Conservation (phyloP, 2,113 vertebrate species). For the Strix uralensis region DNA sequence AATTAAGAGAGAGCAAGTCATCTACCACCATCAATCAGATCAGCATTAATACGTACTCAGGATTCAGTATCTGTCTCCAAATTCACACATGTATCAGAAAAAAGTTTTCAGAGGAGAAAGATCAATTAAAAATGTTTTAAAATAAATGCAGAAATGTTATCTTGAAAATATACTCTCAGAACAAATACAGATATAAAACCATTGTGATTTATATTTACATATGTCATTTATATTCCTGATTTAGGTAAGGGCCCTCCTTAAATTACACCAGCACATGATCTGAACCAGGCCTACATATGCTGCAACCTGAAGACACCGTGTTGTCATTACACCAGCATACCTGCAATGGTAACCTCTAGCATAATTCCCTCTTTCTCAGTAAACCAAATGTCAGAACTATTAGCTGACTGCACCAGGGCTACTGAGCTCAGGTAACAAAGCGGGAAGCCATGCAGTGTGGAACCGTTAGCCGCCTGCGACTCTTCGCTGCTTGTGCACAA, state of each 20-base stretch:
- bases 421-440: background rate
- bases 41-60: background rate
- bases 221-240: background rate
- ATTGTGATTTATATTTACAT: background rate
- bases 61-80: conserved; percentile 39
- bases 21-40: background rate
- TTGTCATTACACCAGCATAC: background rate
- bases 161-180: background rate
- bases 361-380: background rate
- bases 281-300: background rate
- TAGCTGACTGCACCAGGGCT: background rate
- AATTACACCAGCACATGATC: background rate
- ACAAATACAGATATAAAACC: background rate
- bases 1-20: background rate
- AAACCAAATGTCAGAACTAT: background rate
- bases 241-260: background rate
- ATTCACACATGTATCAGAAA: background rate
- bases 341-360: background rate
- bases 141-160: background rate
- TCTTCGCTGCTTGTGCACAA: background rate
- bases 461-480: background rate
- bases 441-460: background rate
- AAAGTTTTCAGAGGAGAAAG: background rate
- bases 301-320: background rate
- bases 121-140: background rate